Base-by-base conservation (phyloP, 2,888 invertebrate species). In the Aspidapion aeneum region DNA sequence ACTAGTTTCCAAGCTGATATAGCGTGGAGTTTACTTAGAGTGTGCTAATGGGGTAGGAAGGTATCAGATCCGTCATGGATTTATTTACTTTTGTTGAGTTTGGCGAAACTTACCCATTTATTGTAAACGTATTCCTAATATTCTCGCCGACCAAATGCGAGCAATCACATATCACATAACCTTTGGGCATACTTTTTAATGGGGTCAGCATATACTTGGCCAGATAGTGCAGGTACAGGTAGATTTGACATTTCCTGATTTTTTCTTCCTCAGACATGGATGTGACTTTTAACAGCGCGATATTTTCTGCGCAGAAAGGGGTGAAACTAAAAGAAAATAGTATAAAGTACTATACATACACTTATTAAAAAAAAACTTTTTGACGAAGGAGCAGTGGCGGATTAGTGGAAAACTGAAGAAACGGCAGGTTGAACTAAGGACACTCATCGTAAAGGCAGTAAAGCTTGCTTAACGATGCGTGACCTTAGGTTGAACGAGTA, bases 221-320 rank as follows among this genome's bases (percentile, higher is more conserved):
- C 48, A 79, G 68, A 63, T 74, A 76, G 63, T 79, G 71, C 20
- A 77, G 65, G 57, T 77, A 79, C n/a, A 79, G 62, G 12, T 77
- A 72, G 57, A 78, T 67, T 62, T 74, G 69, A 58, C 72, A 73
- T 63, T 72, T 75, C 1, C 72, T 56, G n/a, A 72, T 61, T 56
- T 68, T 62, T n/a, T 60, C 58, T 56, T 68, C 63, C 59, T 68
- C 67, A 3, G 65, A 56, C 1, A 57, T 17, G 19, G 60, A 21
- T 2, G 63, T 61, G 1, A 21, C 21, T 50, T 63, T 49, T 7
- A 67, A 55, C 9, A 16, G 16, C 12, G n/a, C 7, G 51, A 67
- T 63, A 18, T 20, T 21, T 1, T 49, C 57, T 49, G 62, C 57
- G 1, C 65, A 59, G 20, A 60, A 58, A 7, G 58, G 57, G 5